Conservation (phyloP, 1,140 invertebrate genomes). For the Penaeus indicus region DNA sequence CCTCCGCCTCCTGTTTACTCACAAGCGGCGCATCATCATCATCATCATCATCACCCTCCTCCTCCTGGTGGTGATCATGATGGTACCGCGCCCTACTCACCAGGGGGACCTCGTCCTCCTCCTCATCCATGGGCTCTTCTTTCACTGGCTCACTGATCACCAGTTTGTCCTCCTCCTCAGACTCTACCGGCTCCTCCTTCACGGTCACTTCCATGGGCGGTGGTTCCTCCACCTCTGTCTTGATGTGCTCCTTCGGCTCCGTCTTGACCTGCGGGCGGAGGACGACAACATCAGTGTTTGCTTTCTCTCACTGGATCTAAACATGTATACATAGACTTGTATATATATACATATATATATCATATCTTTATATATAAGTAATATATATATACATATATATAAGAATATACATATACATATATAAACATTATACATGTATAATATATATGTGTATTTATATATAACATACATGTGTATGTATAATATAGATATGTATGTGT, state of each 20-base stretch:
- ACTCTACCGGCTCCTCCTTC: constrained; percentile 60
- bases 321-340: no score
- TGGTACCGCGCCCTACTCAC: constrained; percentile 47
- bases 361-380: no score
- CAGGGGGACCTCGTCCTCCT: constrained; percentile 60
- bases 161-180: constrained; percentile 64
- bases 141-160: constrained; percentile 65
- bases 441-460: no score
- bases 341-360: no score
- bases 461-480: no score
- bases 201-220: not conserved
- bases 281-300: no score
- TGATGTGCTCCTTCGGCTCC: not conserved
- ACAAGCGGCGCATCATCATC: constrained; percentile 23
- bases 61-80: constrained; percentile 9
- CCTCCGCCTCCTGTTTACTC: not conserved
- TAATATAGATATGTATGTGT: no score
- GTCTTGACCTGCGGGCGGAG: no score
- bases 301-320: no score
- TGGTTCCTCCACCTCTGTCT: constrained; percentile 26
- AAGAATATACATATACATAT: no score
- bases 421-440: no score
- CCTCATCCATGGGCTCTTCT: constrained; percentile 60
- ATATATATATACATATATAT: no score
- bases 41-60: constrained; percentile 38